These are phyloP conservation scores for Apamea sordens DNA, from an alignment of 2,888 invertebrate species.

Conservation along the genomic window DNA sequence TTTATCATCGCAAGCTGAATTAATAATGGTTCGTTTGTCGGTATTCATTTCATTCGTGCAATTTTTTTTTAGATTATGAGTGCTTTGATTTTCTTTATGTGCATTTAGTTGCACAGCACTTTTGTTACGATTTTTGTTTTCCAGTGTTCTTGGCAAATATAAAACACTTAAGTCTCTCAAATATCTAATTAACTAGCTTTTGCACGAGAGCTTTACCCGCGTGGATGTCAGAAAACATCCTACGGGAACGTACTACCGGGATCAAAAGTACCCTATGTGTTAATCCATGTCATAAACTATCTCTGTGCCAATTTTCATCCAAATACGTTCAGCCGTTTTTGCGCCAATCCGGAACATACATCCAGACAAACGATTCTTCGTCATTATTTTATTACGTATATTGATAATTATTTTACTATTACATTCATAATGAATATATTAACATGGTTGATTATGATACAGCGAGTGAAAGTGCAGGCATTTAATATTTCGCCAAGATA, in stretches of 20 bases:
- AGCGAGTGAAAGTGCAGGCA: background rate
- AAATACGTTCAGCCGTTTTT: background rate
- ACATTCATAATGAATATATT: background rate
- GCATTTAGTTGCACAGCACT: slow-evolving; percentile 16
- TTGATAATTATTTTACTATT: background rate
- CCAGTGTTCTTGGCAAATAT: background rate
- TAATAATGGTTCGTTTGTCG: slow-evolving; percentile 44
- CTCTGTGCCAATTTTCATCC: background rate
- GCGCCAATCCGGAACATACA: background rate
- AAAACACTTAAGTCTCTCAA: background rate
- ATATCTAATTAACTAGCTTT: background rate
- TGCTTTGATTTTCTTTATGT: slow-evolving; percentile 44
- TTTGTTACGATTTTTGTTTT: background rate
- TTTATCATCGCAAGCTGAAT: slow-evolving; percentile 47
- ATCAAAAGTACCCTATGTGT: background rate
- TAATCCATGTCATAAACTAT: background rate
- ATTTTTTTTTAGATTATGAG: slow-evolving; percentile 63
- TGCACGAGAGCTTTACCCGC: background rate
- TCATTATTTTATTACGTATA: background rate
- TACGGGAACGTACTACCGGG: background rate
- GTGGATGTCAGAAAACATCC: background rate
- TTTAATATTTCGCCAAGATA: background rate
- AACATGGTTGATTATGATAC: background rate
- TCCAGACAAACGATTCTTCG: background rate
- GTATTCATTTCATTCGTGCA: slow-evolving; percentile 68